Evolutionary conservation across 2,113 vertebrate genomes (phyloP).

Genomic region (Macroglossus sobrinus): DNA sequence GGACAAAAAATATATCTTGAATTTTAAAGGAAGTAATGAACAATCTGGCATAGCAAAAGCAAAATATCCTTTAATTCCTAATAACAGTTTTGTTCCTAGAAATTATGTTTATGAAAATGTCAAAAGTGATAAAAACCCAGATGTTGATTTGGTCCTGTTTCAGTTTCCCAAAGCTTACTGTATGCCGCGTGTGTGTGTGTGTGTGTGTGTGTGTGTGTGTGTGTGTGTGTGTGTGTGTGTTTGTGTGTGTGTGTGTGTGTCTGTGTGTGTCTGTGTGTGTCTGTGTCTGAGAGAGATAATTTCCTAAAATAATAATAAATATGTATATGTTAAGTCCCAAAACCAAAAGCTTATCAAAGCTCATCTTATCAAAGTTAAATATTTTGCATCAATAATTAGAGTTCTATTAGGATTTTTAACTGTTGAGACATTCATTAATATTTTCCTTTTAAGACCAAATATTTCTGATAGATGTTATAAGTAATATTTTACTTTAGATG

Average conservation of each 20-base stretch:
- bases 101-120: neutral
- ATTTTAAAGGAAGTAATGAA: neutral
- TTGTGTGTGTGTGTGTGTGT: neutral
- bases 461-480: neutral
- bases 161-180: neutral
- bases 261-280: neutral
- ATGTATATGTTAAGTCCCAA: neutral
- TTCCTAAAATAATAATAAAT: neutral
- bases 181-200: neutral
- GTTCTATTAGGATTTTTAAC: neutral
- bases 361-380: neutral
- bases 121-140: neutral
- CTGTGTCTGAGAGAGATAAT: neutral
- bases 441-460: neutral
- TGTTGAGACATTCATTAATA: neutral
- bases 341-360: neutral
- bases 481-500: constrained; percentile 26
- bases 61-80: neutral
- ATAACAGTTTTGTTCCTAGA: neutral
- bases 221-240: neutral
- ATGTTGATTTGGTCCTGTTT: neutral
- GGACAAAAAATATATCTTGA: neutral
- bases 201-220: neutral
- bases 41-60: neutral
- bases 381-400: neutral